Base-by-base conservation (phyloP, 2,113 vertebrate genomes). In the Gallinago jamesoni region DNA sequence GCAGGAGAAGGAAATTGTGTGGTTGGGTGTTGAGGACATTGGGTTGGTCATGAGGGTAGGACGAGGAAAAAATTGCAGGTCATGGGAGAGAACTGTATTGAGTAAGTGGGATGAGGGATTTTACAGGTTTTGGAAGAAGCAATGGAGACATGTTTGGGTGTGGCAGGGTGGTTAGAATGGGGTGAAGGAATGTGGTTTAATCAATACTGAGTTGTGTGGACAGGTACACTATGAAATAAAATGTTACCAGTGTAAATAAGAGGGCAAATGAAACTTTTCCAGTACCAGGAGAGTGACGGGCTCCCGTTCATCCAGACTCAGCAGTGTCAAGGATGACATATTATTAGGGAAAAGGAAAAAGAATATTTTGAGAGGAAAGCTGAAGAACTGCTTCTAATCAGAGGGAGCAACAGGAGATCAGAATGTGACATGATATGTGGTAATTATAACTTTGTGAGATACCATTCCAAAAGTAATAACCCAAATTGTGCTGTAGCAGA, bases 11-110 rank as follows among this genome's bases (percentile, higher is more conserved):
- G 41, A 16, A 39, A 20, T 14, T 10, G 13, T 30, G 30, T 30
- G 1, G 19, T 37, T 82, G 52, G 18, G 14, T 55, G 10, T 48
- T 59, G 62, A 48, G 10, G 7, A 20, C 0, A 23, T 60, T 35
- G 78, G 12, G 28, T 27, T 87, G 66, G 35, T 17, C 25, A 1
- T 6, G 27, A 45, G 10, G 18, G 25, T 16, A 41, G 7, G 43
- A 10, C 0, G 1, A 53, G 55, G 30, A 16, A 33, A 8, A 37
- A 48, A 56, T 43, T 17, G 4, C 1, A 18, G 5, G 8, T 30
- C 9, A 2, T 56, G 73, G 27, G 18, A 69, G 18, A 69, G n/a
- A 48, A 11, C 15, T 9, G 15, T 45, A 3, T 11, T 39, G 18
- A 77, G 28, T 20, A 17, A 25, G 33, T 18, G 53, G 45, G 48